Evolutionary conservation across 2,797 vertebrate species (phyloP), one percentile per base, ranked within the genome.

Genomic region (Okamejei kenojei): DNA sequence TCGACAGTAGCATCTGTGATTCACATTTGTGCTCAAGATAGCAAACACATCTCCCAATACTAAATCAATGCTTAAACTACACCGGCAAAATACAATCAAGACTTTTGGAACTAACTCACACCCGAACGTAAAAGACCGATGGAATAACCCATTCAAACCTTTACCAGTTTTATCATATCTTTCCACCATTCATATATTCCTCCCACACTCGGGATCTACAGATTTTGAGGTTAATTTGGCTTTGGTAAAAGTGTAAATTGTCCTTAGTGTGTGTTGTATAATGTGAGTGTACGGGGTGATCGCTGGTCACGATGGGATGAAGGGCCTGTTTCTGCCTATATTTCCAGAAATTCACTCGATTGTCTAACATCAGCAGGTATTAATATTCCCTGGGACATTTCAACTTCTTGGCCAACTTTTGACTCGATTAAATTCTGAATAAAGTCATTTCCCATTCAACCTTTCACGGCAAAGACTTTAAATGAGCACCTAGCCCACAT

Each of bases 91-190:
- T 17, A n/a, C 61, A 88, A 88, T 5, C 19, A 88, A 86, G 26
- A 7, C 26, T 29, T 86, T 61, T 61, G 35, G 54, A 84, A 58
- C 29, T 54, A 21, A 84, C 7, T 38, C 35, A 54, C 45, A 54
- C 29, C 45, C 80, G 26, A 82, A 82, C 11, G 0, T 23, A 54
- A 82, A 35, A 15, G 13, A 1, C 35, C 19, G 17, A 54, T 82
- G 80, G 80, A 82, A 82, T 82, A 58, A 82, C 45, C 80, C 45
- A 82, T 54, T 82, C 21, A 82, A 82, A 82, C 21, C 38, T 82
- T 81, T 45, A 81, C 15, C 21, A 9, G 26, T 38, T 81, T 19
- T 82, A 82, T 23, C 38, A 81, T 35, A 80, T 80, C 17, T 76
- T 80, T 80, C 78, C 35, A 35, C 35, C 32, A 17, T 35, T 45